These are phyloP conservation scores for Caenorhabditis drosophilae DNA, from an alignment of 2,888 invertebrate species.

Conservation along the genomic window DNA sequence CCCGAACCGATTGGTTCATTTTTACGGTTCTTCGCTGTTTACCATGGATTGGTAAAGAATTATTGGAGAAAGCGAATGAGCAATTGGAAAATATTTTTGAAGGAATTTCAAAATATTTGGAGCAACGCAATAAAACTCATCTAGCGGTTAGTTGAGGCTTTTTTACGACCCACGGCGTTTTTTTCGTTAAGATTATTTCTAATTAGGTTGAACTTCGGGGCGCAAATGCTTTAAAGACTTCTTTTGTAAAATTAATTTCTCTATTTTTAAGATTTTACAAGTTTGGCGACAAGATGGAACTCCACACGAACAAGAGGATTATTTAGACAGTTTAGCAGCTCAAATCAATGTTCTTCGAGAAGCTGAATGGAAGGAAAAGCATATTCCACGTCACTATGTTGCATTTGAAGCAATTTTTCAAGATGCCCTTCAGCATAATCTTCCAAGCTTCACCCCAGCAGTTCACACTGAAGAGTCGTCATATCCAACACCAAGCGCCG, in stretches of 20 bases:
- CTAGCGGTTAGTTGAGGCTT: slow-evolving; percentile 71
- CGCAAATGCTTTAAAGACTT: neutral
- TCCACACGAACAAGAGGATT: slow-evolving; percentile 93
- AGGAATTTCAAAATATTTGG: slow-evolving; percentile 87
- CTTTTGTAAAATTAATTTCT: neutral
- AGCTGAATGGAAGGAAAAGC: slow-evolving; percentile 80
- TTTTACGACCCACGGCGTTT: too few relatives aligned
- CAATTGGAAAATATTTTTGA: slow-evolving; percentile 87
- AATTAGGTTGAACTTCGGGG: neutral
- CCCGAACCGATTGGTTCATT: slow-evolving; percentile 76
- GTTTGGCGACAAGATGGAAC: slow-evolving; percentile 78
- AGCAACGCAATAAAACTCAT: slow-evolving; percentile 88
- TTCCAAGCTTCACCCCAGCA: slow-evolving; percentile 86
- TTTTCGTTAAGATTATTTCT: too few relatives aligned
- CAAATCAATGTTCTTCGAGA: slow-evolving; percentile 86
- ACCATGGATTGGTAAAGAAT: slow-evolving; percentile 82
- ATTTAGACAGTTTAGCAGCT: slow-evolving; percentile 94
- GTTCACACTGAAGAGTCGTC: slow-evolving; percentile 86
- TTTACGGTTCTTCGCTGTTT: slow-evolving; percentile 81
- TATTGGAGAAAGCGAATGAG: slow-evolving; percentile 93
- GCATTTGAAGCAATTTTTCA: slow-evolving; percentile 93
- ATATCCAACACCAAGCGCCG: slow-evolving; percentile 92
- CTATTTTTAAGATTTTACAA: slow-evolving; percentile 79
- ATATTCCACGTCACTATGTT: slow-evolving; percentile 82
- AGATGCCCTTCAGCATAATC: slow-evolving; percentile 92